phyloP scores from a whole-genome alignment of 2,888 invertebrate genomes.

The Cataglyphis cursor region DNA sequence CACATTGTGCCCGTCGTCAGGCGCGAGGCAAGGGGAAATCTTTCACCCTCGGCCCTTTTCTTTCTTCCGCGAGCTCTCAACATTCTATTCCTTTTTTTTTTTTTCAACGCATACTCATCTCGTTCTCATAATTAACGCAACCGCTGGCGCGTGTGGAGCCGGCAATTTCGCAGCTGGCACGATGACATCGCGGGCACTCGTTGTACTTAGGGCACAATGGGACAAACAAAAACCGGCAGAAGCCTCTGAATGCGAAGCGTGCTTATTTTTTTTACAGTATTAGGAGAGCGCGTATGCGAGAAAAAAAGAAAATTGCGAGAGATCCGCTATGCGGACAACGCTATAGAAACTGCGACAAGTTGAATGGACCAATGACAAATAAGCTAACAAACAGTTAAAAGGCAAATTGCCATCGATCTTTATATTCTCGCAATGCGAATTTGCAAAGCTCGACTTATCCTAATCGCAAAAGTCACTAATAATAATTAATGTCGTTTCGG shows the following conservation, averaged over 20 bases:
- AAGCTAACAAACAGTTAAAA: constrained; percentile 18
- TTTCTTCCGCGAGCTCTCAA: constrained; percentile 51
- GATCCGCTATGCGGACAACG: background rate
- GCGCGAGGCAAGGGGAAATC: constrained; percentile 49
- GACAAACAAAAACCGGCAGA: constrained; percentile 3
- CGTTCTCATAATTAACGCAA: constrained; percentile 77
- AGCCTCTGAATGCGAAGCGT: background rate
- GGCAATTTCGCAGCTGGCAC: constrained; percentile 74
- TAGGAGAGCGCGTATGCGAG: background rate
- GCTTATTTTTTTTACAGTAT: background rate
- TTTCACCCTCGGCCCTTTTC: constrained; percentile 67
- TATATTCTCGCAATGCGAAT: constrained; percentile 8
- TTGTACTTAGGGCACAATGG: constrained; percentile 39
- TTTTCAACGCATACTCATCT: constrained; percentile 59
- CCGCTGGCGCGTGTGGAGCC: constrained; percentile 66
- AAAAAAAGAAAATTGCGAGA: background rate
- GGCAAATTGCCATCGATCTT: constrained; percentile 27
- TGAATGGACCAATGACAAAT: constrained; percentile 10
- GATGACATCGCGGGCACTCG: constrained; percentile 52
- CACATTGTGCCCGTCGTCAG: constrained; percentile 61
- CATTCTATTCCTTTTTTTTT: constrained; percentile 19
- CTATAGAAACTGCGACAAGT: background rate
- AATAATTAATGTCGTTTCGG: constrained; percentile 56
- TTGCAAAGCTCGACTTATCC: constrained; percentile 28
- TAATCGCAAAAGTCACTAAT: constrained; percentile 31